Evolutionary conservation across 2,888 invertebrate species (phyloP).

Genomic region (Lepeophtheirus nordmannii): DNA sequence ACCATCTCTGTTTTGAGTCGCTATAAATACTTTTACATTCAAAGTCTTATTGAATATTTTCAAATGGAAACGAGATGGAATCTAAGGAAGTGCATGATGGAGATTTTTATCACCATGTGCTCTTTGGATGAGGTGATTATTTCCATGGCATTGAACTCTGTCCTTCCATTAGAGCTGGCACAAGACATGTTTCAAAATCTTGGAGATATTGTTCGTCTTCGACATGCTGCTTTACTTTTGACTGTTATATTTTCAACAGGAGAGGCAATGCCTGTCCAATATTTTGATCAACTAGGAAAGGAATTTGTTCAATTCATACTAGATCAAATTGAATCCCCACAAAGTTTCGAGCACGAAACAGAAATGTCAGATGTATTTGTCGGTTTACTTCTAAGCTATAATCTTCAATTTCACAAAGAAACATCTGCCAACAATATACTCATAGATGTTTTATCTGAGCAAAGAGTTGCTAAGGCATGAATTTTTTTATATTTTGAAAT

Average conservation of each 20-base stretch:
- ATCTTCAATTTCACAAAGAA: constrained; percentile 54
- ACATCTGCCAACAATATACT: not conserved
- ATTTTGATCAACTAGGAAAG: constrained; percentile 61
- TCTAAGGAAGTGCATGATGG: constrained; percentile 50
- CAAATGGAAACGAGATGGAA: constrained; percentile 88
- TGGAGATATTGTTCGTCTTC: constrained; percentile 58
- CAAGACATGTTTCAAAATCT: constrained; percentile 37
- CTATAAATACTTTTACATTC: constrained; percentile 57
- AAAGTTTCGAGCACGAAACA: constrained; percentile 63
- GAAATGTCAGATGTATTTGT: constrained; percentile 69
- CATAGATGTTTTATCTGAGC: not conserved
- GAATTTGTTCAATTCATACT: constrained; percentile 65
- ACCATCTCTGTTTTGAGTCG: constrained; percentile 1
- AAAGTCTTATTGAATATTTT: constrained; percentile 75
- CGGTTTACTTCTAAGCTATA: constrained; percentile 67
- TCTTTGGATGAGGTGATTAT: constrained; percentile 64
- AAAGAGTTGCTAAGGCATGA: not conserved
- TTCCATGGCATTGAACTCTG: constrained; percentile 65
- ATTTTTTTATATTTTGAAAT: too few relatives aligned
- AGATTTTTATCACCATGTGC: constrained; percentile 62
- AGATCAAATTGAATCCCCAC: constrained; percentile 62
- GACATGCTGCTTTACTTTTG: constrained; percentile 63
- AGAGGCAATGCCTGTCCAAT: constrained; percentile 58
- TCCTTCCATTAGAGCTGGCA: constrained; percentile 77
- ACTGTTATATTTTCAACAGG: constrained; percentile 81